Base-by-base conservation (phyloP, 2,113 vertebrate species). In the Lepus americanus region DNA sequence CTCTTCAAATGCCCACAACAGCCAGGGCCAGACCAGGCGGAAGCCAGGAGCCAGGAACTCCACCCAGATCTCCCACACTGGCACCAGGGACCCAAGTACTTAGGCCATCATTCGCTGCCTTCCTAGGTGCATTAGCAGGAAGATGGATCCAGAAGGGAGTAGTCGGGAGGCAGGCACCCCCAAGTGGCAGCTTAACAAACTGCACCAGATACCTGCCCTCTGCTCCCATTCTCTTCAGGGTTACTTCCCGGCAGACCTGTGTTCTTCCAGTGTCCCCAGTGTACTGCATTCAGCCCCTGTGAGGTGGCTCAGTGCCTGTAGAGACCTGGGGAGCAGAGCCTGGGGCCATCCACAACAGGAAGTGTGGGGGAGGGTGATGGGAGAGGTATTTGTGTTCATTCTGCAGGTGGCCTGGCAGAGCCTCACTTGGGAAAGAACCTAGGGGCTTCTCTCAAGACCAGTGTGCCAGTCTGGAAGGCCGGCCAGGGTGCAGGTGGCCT, bases 311-410 rank as follows among this genome's bases (percentile, higher is more conserved):
- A 7, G 51, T n/a, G 87, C 84, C 67, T 49, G 22, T 20, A 55
- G 89, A 96, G 82, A 70, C 74, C 49, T 36, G 87, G 76, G 53
- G 92, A 96, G 31, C 81, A 78, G 90, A 87, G 84, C 88, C 6
- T 3, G 85, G 82, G 94, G 78, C 64, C 70, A 95, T 70, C 92
- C 88, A 97, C 90, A 95, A 96, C 92, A 97, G 96, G 96, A 97
- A 94, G 55, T 83, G 67, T 44, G 27, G 85, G 88, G 94, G 94
- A 76, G 36, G 78, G 78, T 90, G 88, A 63, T 63, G 61, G 74
- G 9, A 66, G 36, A 39, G 67, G 55, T 51, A 5, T n/a, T 16
- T 80, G 88, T 80, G 74, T 89, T 25, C 76, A 87, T 81, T 70
- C 72, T 94, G 77, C 33, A 85, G 81, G 81, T 55, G 33, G 94